phyloP scores from a whole-genome alignment of 2,888 invertebrate species.

The Diabrotica balteata region DNA sequence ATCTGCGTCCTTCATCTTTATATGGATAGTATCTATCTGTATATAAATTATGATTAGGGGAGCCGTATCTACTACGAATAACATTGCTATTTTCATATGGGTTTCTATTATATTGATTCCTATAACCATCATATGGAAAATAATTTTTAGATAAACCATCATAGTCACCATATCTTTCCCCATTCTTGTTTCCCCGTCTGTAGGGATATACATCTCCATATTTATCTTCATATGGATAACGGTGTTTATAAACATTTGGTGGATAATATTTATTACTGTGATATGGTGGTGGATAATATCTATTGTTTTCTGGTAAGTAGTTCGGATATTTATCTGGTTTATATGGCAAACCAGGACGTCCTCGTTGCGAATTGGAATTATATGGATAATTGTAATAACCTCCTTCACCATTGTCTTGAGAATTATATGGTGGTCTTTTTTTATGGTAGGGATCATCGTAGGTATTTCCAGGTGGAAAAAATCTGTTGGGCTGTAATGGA shows the following conservation, averaged over 20 bases:
- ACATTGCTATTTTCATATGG: slow-evolving; percentile 25
- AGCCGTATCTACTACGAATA: slow-evolving; percentile 51
- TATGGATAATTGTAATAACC: slow-evolving; percentile 48
- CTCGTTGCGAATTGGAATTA: slow-evolving; percentile 57
- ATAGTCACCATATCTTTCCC: slow-evolving; percentile 18
- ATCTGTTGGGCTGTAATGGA: slow-evolving; percentile 47
- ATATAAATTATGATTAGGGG: slow-evolving; percentile 41
- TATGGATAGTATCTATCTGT: slow-evolving; percentile 39
- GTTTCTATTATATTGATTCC: slow-evolving; percentile 31
- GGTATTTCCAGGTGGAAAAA: slow-evolving; percentile 52
- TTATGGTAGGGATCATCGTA: slow-evolving; percentile 44
- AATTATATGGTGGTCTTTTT: slow-evolving; percentile 39
- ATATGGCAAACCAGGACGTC: slow-evolving; percentile 56
- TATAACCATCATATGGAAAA: too few relatives aligned
- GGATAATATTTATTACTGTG: slow-evolving; percentile 7
- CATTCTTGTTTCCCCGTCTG: slow-evolving; percentile 30
- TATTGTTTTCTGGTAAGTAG: too few relatives aligned
- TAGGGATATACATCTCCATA: slow-evolving; percentile 27
- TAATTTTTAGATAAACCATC: slow-evolving; percentile 11
- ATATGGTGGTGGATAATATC: too few relatives aligned
- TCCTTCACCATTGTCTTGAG: slow-evolving; percentile 44
- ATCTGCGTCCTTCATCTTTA: too few relatives aligned
- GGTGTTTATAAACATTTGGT: slow-evolving; percentile 10
- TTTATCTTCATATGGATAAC: slow-evolving; percentile 8
- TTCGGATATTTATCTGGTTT: slow-evolving; percentile 26